Base-by-base conservation (phyloP, 2,113 vertebrate species). In the Apaloderma vittatum region DNA sequence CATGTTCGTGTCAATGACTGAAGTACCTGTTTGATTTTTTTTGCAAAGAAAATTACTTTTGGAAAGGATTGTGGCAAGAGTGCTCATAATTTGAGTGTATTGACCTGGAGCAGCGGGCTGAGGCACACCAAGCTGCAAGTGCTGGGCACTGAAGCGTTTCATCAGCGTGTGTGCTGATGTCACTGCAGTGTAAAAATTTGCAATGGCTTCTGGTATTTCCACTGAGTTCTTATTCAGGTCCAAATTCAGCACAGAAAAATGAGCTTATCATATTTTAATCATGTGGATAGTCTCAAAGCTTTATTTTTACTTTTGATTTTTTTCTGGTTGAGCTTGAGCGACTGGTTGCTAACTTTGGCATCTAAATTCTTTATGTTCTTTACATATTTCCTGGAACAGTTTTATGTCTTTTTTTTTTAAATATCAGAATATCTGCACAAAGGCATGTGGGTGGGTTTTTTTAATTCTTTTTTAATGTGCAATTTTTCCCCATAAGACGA, bases 131-230 rank as follows among this genome's bases (percentile, higher is more conserved):
- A 46, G 27, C 63, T 36, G 0, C 22, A 3, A 72, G 81, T 12
- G 54, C 70, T 74, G 90, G 51, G 75, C 82, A 88, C 87, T 59
- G 96, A 70, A 76, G 85, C 11, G 0, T 88, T 76, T 70, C 71
- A 34, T n/a, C 81, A 34, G 23, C 0, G 0, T 40, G 29, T 26
- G 26, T 71, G 51, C 63, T 94, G 94, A 76, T 86, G 88, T 95
- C 87, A 90, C 55, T 73, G 4, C 0, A 8, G 70, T 26, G 37
- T 24, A 17, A 68, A 82, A 73, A 79, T 32, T 59, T 36, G 18
- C 63, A 49, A 7, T 45, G 74, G 36, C 26, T 71, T 88, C 71
- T 93, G 55, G 46, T 92, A 18, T 93, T 96, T 96, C 81, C 71
- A 1, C 4, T n/a, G 22, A 63, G 74, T 34, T 15, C 51, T 82